Base-by-base conservation (phyloP, 2,113 vertebrate genomes). In the Stercorarius parasiticus region DNA sequence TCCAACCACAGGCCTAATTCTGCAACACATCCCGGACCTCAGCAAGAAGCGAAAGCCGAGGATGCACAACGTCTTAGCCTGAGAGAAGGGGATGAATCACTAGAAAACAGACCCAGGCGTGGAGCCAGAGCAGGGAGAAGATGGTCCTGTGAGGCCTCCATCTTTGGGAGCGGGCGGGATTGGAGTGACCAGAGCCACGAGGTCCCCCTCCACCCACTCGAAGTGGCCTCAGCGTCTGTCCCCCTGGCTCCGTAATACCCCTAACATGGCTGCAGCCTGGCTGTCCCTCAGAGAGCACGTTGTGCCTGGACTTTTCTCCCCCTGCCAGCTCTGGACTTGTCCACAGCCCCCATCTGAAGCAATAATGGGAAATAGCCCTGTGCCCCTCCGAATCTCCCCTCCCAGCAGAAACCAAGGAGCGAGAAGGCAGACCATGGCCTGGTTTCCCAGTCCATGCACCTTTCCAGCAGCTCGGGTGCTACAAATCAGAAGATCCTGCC, bases 31-130 rank as follows among this genome's bases (percentile, higher is more conserved):
- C 53, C 78, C 4, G 17, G 66, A 70, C 87, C 56, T 83, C 13
- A 0, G 78, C 70, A 93, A 72, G 58, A 62, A 65, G 95, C 5
- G 2, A 69, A 43, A 96, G 86, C 72, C 79, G 89, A 82, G 86
- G 83, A 82, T 55, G 82, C 27, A 47, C 47, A 56, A 77, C 69
- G 62, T 79, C 90, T 91, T 15, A 76, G 90, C 58, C 36, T 2
- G 36, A 11, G 89, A 88, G 93, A 70, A 86, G 72, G 45, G 93
- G 62, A 94, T 96, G 93, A 96, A 96, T 90, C 96, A 93, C 91
- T 76, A 58, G 82, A 91, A 96, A 95, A 95, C 62, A 90, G 77
- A 84, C n/a, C 45, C 71, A 93, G 95, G 86, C 83, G 86, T 4
- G 2, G 86, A 94, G 94, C 65, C 94, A 95, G 71, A 93, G 67